phyloP scores from a whole-genome alignment of 2,888 invertebrate genomes.

The Oscheius sp. region DNA sequence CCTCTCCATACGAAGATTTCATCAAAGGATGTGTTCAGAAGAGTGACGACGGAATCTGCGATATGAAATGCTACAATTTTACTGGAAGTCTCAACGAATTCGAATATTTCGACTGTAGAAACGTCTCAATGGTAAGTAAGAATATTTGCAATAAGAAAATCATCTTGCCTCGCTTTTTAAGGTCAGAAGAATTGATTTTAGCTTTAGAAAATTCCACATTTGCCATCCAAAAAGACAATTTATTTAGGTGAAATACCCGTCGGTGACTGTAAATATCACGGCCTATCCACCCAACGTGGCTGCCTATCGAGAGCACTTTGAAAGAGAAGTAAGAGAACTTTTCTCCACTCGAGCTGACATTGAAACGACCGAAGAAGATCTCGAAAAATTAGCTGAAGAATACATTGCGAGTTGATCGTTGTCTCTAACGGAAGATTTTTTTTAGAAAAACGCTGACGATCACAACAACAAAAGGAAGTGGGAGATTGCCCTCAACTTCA shows the following conservation, averaged over 20 bases:
- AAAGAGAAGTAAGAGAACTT: not conserved
- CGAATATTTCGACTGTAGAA: not conserved
- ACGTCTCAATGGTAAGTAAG: not conserved
- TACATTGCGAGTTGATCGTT: conserved; percentile 2
- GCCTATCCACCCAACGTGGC: not conserved
- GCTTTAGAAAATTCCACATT: too few relatives aligned
- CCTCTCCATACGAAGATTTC: not conserved
- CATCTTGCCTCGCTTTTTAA: too few relatives aligned
- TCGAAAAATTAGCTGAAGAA: not conserved
- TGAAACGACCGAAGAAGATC: not conserved
- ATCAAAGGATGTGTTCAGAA: not conserved
- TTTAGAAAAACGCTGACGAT: not conserved
- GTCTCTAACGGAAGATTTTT: not conserved
- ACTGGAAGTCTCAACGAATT: conserved; percentile 1
- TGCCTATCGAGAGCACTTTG: not conserved
- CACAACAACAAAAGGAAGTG: not conserved
- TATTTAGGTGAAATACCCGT: not conserved
- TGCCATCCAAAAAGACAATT: not conserved
- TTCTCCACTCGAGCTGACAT: not conserved
- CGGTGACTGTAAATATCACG: not conserved
- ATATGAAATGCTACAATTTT: conserved; percentile 7
- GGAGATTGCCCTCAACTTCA: not conserved
- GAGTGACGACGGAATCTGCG: not conserved
- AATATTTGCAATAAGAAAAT: too few relatives aligned
- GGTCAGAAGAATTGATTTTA: too few relatives aligned